A percentile compares a stretch with the other conserved stretches of the same genome.
These are phyloP conservation scores for Alloscopus bannaensis DNA, from an alignment of 2,888 invertebrate genomes.

Conservation along the genomic window DNA sequence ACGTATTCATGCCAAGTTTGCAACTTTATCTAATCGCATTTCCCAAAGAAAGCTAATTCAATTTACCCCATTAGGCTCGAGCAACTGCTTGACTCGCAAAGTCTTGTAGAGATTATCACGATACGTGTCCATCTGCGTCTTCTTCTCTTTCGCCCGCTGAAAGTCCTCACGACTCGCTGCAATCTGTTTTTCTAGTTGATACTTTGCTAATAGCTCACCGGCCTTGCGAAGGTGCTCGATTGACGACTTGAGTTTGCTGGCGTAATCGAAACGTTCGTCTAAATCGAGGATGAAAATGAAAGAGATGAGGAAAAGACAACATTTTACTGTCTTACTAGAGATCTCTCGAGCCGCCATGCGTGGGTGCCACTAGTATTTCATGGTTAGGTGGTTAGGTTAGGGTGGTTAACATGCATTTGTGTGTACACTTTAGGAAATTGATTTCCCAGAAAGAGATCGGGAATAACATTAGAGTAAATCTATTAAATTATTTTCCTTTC, in stretches of 20 bases:
- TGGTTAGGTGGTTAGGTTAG: too few species aligned
- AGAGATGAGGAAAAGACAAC: conserved; percentile 14
- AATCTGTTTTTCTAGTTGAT: conserved; percentile 92
- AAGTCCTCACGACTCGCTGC: conserved; percentile 95
- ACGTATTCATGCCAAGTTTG: too few species aligned
- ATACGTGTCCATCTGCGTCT: conserved; percentile 92
- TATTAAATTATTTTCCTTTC: conserved; percentile 51
- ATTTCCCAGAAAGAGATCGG: conserved; percentile 21
- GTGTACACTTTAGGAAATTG: conserved; percentile 43
- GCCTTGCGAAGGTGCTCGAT: conserved; percentile 89
- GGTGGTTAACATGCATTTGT: too few species aligned
- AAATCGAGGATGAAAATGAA: conserved; percentile 64
- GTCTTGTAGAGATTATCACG: conserved; percentile 85
- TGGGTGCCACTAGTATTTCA: too few species aligned
- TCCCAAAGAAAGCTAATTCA: conserved; percentile 36
- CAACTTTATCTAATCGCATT: too few species aligned
- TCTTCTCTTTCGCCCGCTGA: conserved; percentile 90
- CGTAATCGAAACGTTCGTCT: conserved; percentile 96
- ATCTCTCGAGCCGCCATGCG: too few species aligned
- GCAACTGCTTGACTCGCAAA: conserved; percentile 84
- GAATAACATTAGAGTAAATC: conserved; percentile 24
- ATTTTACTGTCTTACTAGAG: too few species aligned
- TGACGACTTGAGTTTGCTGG: conserved; percentile 90
- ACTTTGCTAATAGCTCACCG: conserved; percentile 92
- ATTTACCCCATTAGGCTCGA: conserved; percentile 85